Evolutionary conservation across 2,113 vertebrate species (phyloP).

Genomic region (Melospiza georgiana): DNA sequence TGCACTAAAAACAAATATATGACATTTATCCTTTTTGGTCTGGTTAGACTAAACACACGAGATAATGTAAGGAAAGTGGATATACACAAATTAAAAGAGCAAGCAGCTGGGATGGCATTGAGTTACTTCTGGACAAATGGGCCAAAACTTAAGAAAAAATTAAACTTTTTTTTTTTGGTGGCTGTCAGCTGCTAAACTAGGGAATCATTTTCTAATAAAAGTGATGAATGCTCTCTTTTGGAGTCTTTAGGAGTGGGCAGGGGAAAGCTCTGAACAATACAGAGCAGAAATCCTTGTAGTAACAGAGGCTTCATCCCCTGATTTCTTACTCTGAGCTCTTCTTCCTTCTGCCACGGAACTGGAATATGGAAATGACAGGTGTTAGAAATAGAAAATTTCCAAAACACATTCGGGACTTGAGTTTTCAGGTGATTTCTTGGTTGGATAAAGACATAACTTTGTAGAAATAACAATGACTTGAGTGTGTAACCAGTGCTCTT

Average conservation of each 20-base stretch:
- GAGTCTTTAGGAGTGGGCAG: background rate
- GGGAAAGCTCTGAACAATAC: background rate
- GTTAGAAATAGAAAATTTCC: background rate
- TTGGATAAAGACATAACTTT: background rate
- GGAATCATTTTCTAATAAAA: background rate
- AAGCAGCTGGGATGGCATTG: background rate
- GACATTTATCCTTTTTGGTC: background rate
- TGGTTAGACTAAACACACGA: background rate
- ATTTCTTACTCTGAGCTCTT: background rate
- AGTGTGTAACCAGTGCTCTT: background rate
- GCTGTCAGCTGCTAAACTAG: background rate
- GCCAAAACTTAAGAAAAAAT: background rate
- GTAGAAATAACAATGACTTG: background rate
- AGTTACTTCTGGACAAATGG: background rate
- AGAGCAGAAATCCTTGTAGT: background rate
- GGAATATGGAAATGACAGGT: background rate
- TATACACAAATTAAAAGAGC: background rate
- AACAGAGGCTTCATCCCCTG: background rate
- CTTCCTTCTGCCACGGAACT: background rate
- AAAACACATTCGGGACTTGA: background rate
- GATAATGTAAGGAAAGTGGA: background rate
- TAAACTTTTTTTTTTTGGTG: background rate
- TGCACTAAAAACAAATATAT: background rate
- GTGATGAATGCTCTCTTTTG: background rate
- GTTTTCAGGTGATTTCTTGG: background rate